Base-by-base conservation (phyloP, 1,140 invertebrate genomes). In the Pseudoatta argentina region DNA sequence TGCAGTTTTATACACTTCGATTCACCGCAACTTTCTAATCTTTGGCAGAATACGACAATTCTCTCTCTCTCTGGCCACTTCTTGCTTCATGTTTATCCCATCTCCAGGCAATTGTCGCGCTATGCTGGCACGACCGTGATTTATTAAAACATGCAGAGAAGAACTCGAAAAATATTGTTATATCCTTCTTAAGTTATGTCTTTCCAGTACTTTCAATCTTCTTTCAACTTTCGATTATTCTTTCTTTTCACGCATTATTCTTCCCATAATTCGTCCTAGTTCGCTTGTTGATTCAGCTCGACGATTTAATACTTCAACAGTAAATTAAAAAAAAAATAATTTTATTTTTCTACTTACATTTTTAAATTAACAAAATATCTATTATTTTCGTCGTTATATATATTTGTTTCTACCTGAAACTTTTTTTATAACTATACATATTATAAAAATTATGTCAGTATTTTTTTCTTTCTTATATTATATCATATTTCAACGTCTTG, bases 1-100 rank as follows among this genome's bases (percentile, higher is more conserved):
- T 66, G 44, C 18, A 30, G 86, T 94, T 94, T 93, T 94, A 94
- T 94, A 94, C 88, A 87, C 90, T 91, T 92, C 88, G 81, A 86
- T 91, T 81, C 72, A 86, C 87, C 91, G 75, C 91, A 93, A 89
- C 92, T 94, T 94, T 94, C 93, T 91, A 91, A 86, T 86, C 61
- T 66, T 71, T 72, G 16, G 53, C 72, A 82, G 12, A n/a, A 75
- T 72, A 57, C 44, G 27, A 34, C 86, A 81, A 91, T 91, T 75
- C 24, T 24, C 24, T 24, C 24, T 24, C 24, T 24, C 1, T 24
- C 55, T 83, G 57, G 85, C n/a, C 59, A 89, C 30, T 89, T 73
- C 89, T 87, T 76, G 51, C 44, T 51, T 16, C 30, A 21, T 75
- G 81, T 77, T 89, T 81, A 87, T 87, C 44, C 44, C 53, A 79